Percentiles rank a stretch among this genome's conserved stretches.
Evolutionary conservation across 1,140 invertebrate genomes (phyloP).

Genomic region (Lasioglossum albipes): DNA sequence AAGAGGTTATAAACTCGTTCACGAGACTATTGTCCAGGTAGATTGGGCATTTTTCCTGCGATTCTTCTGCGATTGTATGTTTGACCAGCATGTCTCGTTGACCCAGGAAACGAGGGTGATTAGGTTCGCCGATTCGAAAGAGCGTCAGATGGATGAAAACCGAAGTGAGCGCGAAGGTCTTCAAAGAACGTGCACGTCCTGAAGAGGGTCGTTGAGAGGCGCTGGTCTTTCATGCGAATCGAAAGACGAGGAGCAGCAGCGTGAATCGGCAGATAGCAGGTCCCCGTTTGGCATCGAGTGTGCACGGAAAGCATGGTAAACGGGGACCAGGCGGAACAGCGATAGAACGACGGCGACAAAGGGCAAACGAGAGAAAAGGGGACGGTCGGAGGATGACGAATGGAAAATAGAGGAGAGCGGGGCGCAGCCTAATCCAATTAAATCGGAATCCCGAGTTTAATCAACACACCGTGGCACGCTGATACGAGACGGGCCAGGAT

Average conservation of each 20-base stretch:
- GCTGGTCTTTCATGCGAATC: neutral
- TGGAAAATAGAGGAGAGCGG: constrained; percentile 43
- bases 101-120: neutral
- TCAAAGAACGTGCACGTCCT: neutral
- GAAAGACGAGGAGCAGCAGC: neutral
- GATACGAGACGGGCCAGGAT: constrained; percentile 33
- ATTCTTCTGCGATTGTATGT: no score
- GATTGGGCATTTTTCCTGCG: no score
- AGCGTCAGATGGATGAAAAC: neutral
- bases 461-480: constrained; percentile 48
- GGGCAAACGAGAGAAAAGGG: neutral
- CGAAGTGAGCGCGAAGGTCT: neutral
- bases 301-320: neutral
- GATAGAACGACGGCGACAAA: neutral
- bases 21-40: no score
- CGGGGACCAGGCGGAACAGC: neutral
- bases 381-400: constrained; percentile 54
- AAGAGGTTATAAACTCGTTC: no score
- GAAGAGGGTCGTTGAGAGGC: constrained; percentile 1
- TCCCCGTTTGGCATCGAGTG: neutral
- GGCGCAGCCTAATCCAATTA: constrained; percentile 71
- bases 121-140: neutral
- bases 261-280: constrained; percentile 17
- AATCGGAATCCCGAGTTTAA: constrained; percentile 68
- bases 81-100: neutral